Base-by-base conservation (phyloP, 2,113 vertebrate species). In the Monarcha castaneiventris region DNA sequence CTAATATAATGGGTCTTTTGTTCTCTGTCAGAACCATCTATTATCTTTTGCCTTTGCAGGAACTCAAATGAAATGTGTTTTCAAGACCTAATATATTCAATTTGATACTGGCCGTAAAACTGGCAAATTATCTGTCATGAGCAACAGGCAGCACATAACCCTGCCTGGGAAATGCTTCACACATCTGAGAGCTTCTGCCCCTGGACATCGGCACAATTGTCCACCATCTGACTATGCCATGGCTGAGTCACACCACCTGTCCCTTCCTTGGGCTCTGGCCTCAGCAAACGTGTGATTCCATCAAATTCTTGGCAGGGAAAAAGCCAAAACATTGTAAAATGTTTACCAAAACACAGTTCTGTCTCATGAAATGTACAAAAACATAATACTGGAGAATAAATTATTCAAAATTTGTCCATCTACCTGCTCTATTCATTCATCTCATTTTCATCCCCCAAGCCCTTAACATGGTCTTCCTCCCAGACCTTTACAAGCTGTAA, bases 31-130 rank as follows among this genome's bases (percentile, higher is more conserved):
- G 54, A 90, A 67, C 39, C 51, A 95, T 93, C 66, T 58, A 90
- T 46, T 94, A 91, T 13, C n/a, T 85, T 90, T 48, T 62, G 48
- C 59, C 75, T 94, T 89, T 80, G 63, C 90, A 90, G 67, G 59
- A 91, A 67, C 22, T 76, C 71, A 76, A 79, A 94, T 49, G 78
- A 93, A 94, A 95, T 71, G 52, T 92, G 54, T 83, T 95, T 93
- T 72, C 90, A 83, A 89, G 87, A 85, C 78, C 71, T 91, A 91
- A 95, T 66, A 67, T 72, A 87, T 82, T 92, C 94, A 61, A 55
- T 91, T 73, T 49, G 46, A 87, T 89, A 87, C 84, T 66, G 59
- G 74, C 51, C 63, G 93, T 91, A 97, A 97, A 96, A 73, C 80
- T 89, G 91, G 64, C 56, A 75, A 89, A 90, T 73, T 82, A 81